These are phyloP conservation scores for Xylota segnis DNA, from an alignment of 2,888 invertebrate genomes.

Conservation along the genomic window DNA sequence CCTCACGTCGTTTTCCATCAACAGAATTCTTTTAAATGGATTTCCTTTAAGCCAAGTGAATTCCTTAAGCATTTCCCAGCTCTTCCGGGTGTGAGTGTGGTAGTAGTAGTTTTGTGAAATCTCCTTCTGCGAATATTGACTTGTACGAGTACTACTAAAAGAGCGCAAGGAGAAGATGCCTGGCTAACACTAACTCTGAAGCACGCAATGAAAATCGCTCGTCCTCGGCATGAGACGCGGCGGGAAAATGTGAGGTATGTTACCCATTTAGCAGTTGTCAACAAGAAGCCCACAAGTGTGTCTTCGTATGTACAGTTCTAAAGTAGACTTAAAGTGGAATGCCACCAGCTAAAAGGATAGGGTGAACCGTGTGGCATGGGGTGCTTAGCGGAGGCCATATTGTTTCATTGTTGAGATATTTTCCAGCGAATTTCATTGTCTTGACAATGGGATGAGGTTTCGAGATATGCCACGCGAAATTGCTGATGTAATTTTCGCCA, in stretches of 20 bases:
- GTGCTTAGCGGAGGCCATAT: conserved; percentile 2
- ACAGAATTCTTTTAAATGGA: conserved; percentile 62
- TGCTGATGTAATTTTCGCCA: conserved; percentile 51
- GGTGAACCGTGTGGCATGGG: conserved; percentile 14
- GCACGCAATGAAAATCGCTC: conserved; percentile 36
- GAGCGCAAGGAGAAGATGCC: conserved; percentile 6
- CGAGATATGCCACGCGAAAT: conserved; percentile 48
- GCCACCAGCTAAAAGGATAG: conserved; percentile 33
- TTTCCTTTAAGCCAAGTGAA: conserved; percentile 57
- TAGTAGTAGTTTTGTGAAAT: conserved; percentile 41
- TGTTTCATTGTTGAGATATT: conserved; percentile 54
- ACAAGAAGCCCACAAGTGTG: conserved; percentile 52
- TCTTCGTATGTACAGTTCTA: conserved; percentile 30
- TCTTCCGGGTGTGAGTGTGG: conserved; percentile 7
- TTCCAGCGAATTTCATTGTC: conserved; percentile 39
- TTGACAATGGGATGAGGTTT: conserved; percentile 11
- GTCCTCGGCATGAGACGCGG: conserved; percentile 11
- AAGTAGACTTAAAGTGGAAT: conserved; percentile 20
- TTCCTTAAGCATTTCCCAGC: conserved; percentile 43
- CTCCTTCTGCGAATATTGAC: conserved; percentile 53
- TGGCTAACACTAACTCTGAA: conserved; percentile 41
- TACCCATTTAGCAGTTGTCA: conserved; percentile 69
- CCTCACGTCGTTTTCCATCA: conserved; percentile 52
- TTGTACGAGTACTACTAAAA: conserved; percentile 15
- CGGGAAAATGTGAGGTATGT: conserved; percentile 34